Evolutionary conservation across 92 coral and sea anemone species (phyloP).

Genomic region (Micromussa lordhowensis): DNA sequence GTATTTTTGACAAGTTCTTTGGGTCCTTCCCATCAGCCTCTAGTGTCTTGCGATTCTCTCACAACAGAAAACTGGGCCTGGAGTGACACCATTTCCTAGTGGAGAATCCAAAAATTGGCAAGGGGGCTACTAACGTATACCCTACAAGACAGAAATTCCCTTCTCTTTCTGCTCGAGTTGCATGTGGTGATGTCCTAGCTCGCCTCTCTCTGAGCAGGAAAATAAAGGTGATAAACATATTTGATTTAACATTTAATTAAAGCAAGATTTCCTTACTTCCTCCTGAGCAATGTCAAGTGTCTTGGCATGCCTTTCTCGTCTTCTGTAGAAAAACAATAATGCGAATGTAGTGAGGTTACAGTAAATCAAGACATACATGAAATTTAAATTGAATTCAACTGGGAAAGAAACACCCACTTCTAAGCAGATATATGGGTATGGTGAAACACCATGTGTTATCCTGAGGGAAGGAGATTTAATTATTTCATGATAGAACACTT

Average conservation of each 20-base stretch:
- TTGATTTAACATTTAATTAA: not conserved
- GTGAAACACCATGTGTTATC: too few relatives aligned
- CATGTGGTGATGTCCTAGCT: too few relatives aligned
- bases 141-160: too few relatives aligned
- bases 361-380: not conserved
- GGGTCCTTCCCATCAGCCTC: not conserved
- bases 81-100: not conserved
- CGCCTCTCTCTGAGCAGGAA: too few relatives aligned
- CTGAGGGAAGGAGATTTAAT: too few relatives aligned
- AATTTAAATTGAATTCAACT: too few relatives aligned
- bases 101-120: not conserved
- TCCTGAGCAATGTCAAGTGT: conserved; percentile 99
- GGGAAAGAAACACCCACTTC: too few relatives aligned
- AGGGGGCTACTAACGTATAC: too few relatives aligned
- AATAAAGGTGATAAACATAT: not conserved
- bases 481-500: too few relatives aligned
- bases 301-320: conserved; percentile 99
- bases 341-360: not conserved
- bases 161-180: too few relatives aligned
- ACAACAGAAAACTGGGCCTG: not conserved
- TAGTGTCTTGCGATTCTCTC: not conserved
- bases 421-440: too few relatives aligned
- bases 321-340: conserved; percentile 47
- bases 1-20: not conserved
- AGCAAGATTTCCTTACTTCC: conserved; percentile 62